phyloP scores from a whole-genome alignment of 2,888 invertebrate species.

The Cataglyphis cursor region DNA sequence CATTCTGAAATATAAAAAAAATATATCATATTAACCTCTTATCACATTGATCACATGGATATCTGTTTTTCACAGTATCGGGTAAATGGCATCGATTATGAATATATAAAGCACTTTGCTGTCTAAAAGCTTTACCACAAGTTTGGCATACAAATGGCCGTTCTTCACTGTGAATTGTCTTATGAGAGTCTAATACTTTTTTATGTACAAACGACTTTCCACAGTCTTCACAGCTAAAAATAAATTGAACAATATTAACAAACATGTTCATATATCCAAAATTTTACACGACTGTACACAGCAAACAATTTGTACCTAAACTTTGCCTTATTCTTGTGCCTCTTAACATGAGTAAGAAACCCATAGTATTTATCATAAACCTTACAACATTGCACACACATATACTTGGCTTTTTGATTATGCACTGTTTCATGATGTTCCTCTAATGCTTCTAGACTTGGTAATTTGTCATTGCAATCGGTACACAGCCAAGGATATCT shows the following conservation, averaged over 20 bases:
- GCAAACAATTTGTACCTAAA: conserved; percentile 87
- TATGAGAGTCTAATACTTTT: conserved; percentile 87
- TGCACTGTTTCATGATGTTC: conserved; percentile 90
- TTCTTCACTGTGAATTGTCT: conserved; percentile 87
- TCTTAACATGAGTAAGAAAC: conserved; percentile 90
- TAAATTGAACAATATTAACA: conserved; percentile 19
- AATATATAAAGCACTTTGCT: conserved; percentile 88
- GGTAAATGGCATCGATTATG: conserved; percentile 89
- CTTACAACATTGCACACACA: conserved; percentile 90
- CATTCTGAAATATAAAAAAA: conserved; percentile 14
- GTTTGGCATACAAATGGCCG: conserved; percentile 88
- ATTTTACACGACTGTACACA: not conserved
- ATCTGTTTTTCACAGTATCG: conserved; percentile 88
- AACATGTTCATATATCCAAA: conserved; percentile 10
- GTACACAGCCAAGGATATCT: conserved; percentile 88
- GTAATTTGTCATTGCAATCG: conserved; percentile 87
- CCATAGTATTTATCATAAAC: conserved; percentile 89
- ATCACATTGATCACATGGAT: conserved; percentile 89
- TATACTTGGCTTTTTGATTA: conserved; percentile 89
- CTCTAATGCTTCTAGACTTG: conserved; percentile 87
- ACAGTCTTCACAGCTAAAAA: conserved; percentile 87
- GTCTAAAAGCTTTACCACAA: conserved; percentile 88
- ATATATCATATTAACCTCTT: conserved; percentile 84
- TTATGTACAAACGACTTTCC: conserved; percentile 88
- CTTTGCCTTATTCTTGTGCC: conserved; percentile 89